Evolutionary conservation across 2,113 vertebrate species (phyloP), one percentile per base, ranked within the genome.

Genomic region (Neolamprologus devosi): DNA sequence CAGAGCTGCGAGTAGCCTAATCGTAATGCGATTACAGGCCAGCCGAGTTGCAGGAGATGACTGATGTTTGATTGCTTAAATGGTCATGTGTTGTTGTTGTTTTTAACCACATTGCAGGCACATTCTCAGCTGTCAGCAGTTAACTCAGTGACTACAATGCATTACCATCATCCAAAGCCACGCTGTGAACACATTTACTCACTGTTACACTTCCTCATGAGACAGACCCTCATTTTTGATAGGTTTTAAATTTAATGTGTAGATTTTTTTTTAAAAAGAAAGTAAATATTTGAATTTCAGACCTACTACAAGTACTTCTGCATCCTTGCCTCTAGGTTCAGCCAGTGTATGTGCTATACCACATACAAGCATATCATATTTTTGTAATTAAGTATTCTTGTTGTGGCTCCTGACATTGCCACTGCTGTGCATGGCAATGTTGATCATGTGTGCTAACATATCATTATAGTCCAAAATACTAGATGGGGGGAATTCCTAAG

Each of bases 381-480:
- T 91, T 68, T 87, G 80, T 73, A 83, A 40, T 80, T 65, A 45
- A 70, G 80, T 80, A 45, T 47, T 37, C 75, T 81, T 82, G 85
- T 82, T 90, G 84, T 86, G 89, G 85, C 26, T 75, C 37, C 53
- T 60, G 79, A 65, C 78, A 55, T 19, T 73, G 84, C 80, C 73
- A 45, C 83, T 78, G 88, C 79, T 65, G 51, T 54, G 80, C 3
- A 8, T 45, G 75, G 68, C 86, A 93, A n/a, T 85, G 87, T 86
- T 75, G 81, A 85, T 73, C 82, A 89, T 81, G 81, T 73, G n/a
- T 49, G 49, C 78, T 37, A 91, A 87, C 93, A 26, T 96, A 82
- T 95, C 70, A 94, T 94, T 94, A 96, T 28, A 86, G 85, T 68
- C 87, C 84, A 73, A 92, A 94, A 92, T 91, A 91, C 87, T 81